Evolutionary conservation across 2,888 invertebrate species (phyloP), one percentile per base, ranked within the genome.

Genomic region (Diabrotica balteata): DNA sequence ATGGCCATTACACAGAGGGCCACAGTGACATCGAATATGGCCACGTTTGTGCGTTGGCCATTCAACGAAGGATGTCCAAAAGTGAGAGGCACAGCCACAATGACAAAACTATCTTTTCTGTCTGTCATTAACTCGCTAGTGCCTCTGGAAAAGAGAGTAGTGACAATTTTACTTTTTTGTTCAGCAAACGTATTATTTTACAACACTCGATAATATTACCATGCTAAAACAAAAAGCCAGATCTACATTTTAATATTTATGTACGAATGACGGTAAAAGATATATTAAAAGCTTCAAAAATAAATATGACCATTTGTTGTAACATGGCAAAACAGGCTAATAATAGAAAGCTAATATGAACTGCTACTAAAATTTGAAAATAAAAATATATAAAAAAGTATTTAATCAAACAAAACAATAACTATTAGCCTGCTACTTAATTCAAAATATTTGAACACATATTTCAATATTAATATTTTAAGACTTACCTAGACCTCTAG

Each of bases 401-500:
- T 67, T 67, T 70, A 73, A 72, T 59, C 9, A 66, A 70, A 32
- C 32, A 32, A 73, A 73, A 58, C 50, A 68, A 72, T 72, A 72
- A 72, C 53, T 79, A 80, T 80, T 79, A 80, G 79, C 80, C 80
- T 80, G 80, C 77, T 76, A 79, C 77, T 77, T 76, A 78, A 32
- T 32, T 32, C 32, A 32, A 32, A 32, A 32, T 32, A 32, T 32
- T 32, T 32, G 32, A 32, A 32, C 32, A 32, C 32, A 32, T 32
- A 32, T 32, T 32, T 32, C 32, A 32, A 32, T 32, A 5, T 32
- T 32, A 32, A 32, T 32, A 32, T 32, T 7, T 32, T 53, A 53
- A 58, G 64, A 89, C 92, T 85, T 88, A 96, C 96, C 96, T 87
- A 96, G 87, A 79, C 96, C 96, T 82, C 96, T 88, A 60, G 96